phyloP scores from a whole-genome alignment of 2,888 invertebrate genomes.

The Hyppa rectilinea region DNA sequence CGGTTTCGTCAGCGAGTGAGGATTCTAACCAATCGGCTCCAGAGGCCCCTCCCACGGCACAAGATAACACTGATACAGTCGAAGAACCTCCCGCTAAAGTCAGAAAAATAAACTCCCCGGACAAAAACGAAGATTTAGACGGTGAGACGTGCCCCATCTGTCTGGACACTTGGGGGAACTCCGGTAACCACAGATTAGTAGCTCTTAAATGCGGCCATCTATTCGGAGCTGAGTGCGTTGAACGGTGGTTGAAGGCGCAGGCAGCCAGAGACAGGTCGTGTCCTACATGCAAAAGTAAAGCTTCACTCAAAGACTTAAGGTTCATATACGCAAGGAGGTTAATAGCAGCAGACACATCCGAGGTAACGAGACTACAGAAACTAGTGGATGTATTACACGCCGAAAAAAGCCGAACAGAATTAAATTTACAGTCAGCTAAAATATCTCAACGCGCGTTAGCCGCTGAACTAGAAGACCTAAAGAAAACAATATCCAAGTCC shows the following conservation, averaged over 20 bases:
- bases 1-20: conserved; percentile 24
- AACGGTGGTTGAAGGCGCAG: conserved; percentile 93
- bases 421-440: conserved; percentile 90
- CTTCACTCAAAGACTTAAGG: conserved; percentile 93
- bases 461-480: conserved; percentile 77
- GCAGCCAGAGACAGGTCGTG: conserved; percentile 92
- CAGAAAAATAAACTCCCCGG: conserved; percentile 74
- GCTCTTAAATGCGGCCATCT: conserved; percentile 97
- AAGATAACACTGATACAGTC: conserved; percentile 49
- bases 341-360: conserved; percentile 94
- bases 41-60: conserved; percentile 46
- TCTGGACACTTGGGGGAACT: conserved; percentile 96
- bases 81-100: conserved; percentile 81
- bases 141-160: conserved; percentile 96
- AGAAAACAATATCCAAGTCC: conserved; percentile 78
- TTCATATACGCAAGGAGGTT: conserved; percentile 95
- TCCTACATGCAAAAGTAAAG: conserved; percentile 96
- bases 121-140: conserved; percentile 88
- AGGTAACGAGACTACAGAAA: conserved; percentile 92
- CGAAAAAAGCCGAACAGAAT: conserved; percentile 90
- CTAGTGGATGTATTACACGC: conserved; percentile 91
- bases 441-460: conserved; percentile 80
- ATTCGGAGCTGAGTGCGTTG: conserved; percentile 96
- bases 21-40: conserved; percentile 58
- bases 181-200: conserved; percentile 96